Evolutionary conservation across 1,140 invertebrate species (phyloP), one percentile per base, ranked within the genome.

Genomic region (Eufriesea mexicana): DNA sequence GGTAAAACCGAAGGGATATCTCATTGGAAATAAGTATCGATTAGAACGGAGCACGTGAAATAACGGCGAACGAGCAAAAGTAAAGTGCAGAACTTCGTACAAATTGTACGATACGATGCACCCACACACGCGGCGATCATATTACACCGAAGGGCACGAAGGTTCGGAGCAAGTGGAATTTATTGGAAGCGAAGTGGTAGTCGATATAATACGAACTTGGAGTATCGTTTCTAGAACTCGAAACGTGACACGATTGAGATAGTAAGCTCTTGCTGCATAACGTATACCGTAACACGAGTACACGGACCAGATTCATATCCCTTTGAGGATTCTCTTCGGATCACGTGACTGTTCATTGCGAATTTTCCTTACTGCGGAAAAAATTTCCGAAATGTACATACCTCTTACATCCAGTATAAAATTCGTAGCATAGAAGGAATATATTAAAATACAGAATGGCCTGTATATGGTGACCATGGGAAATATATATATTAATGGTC

Each of bases 191-290:
- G 49, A 80, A 80, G 67, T 80, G 78, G 28, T 64, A 64, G 49
- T 62, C 68, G 59, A 64, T 80, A 72, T 64, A 72, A 72, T 51
- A 45, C 57, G 28, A 80, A 80, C 25, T 72, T 80, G 28, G 47
- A 62, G 68, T 64, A 80, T 80, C 59, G 59, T 49, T 68, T 64
- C 57, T 14, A 35, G 47, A 80, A 80, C 47, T 71, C 47, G 23
- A 51, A 54, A 72, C 78, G 57, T 80, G 67, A 80, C 47, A 16
- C 78, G 67, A 72, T 72, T 72, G 59, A 45, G 55, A 79, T 79
- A 79, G 54, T n/a, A 61, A 79, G 57, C 28, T 64, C 25, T 54
- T 49, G 20, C 54, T 79, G 54, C 68, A 54, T 79, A 70, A 70
- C 14, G 14, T 79, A 80, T 54, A 72, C 12, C n/a, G 2, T 42